phyloP scores from a whole-genome alignment of 2,797 vertebrate genomes.

The Microchirus variegatus region DNA sequence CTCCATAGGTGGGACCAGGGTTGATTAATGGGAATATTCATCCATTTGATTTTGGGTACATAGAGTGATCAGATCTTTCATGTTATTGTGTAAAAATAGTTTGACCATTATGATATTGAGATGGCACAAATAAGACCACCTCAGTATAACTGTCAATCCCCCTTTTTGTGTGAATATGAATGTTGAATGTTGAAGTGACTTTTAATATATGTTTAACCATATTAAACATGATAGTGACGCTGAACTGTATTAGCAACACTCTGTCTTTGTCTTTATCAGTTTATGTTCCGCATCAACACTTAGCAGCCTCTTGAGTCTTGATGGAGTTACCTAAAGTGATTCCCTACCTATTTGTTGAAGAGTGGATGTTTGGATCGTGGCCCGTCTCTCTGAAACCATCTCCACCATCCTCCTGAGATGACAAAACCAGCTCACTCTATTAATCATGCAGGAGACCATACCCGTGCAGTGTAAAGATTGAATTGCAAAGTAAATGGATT shows the following conservation, averaged over 20 bases:
- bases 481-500: conserved; percentile 79
- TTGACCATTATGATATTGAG: too few relatives aligned
- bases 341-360: conserved; percentile 61
- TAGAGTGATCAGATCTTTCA: too few relatives aligned
- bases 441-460: conserved; percentile 76
- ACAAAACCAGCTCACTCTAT: conserved; percentile 71
- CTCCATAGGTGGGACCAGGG: too few relatives aligned
- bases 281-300: conserved; percentile 51
- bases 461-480: conserved; percentile 67
- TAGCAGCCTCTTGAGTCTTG: conserved; percentile 43
- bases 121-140: too few relatives aligned
- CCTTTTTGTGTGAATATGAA: too few relatives aligned
- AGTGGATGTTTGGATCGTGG: conserved; percentile 65
- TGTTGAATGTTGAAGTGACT: background rate
- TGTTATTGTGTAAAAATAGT: too few relatives aligned
- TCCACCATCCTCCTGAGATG: conserved; percentile 68
- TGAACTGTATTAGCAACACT: conserved; percentile 11
- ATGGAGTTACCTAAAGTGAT: conserved; percentile 67
- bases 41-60: too few relatives aligned
- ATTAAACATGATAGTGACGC: conserved; percentile 13
- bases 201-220: conserved; percentile 1
- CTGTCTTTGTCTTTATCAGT: conserved; percentile 49
- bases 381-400: conserved; percentile 62
- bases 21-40: too few relatives aligned
- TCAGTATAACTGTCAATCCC: too few relatives aligned